Conservation (phyloP, 1,140 invertebrate genomes). For the Sinonovacula constricta region DNA sequence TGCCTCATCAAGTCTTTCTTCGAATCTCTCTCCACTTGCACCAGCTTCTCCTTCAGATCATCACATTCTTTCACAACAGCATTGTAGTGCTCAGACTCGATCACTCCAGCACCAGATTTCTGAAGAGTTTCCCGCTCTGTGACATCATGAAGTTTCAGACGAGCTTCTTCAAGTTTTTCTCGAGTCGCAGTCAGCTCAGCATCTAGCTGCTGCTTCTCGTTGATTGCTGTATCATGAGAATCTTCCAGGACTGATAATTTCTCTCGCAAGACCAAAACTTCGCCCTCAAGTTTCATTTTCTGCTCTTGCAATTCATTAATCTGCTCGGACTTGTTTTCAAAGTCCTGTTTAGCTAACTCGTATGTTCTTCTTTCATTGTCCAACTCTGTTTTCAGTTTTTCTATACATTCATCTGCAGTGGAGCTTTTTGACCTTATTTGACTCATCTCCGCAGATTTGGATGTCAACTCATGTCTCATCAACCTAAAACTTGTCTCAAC, state of each 20-base stretch:
- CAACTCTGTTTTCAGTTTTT: constrained; percentile 59
- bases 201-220: constrained; percentile 59
- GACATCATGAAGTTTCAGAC: constrained; percentile 39
- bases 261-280: constrained; percentile 57
- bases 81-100: constrained; percentile 37
- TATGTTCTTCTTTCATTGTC: constrained; percentile 66
- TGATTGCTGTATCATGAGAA: constrained; percentile 44
- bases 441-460: constrained; percentile 64
- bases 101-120: constrained; percentile 34
- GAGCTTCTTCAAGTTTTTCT: constrained; percentile 51
- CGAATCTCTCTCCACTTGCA: constrained; percentile 59
- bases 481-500: constrained; percentile 78
- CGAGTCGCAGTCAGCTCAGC: constrained; percentile 53
- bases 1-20: constrained; percentile 59
- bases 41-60: constrained; percentile 60
- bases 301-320: constrained; percentile 63
- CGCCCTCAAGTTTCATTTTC: constrained; percentile 60
- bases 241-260: constrained; percentile 52
- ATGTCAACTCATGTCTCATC: constrained; percentile 78
- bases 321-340: constrained; percentile 56
- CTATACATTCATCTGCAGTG: constrained; percentile 58
- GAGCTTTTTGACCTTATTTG: constrained; percentile 57
- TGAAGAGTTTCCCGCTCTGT: constrained; percentile 44
- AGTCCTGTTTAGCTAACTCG: constrained; percentile 58
- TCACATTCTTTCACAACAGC: constrained; percentile 57